A percentile compares a stretch with the other conserved stretches of the same genome.
These are phyloP conservation scores for Rhipidura dahli DNA, from an alignment of 2,113 vertebrate species.

Conservation along the genomic window DNA sequence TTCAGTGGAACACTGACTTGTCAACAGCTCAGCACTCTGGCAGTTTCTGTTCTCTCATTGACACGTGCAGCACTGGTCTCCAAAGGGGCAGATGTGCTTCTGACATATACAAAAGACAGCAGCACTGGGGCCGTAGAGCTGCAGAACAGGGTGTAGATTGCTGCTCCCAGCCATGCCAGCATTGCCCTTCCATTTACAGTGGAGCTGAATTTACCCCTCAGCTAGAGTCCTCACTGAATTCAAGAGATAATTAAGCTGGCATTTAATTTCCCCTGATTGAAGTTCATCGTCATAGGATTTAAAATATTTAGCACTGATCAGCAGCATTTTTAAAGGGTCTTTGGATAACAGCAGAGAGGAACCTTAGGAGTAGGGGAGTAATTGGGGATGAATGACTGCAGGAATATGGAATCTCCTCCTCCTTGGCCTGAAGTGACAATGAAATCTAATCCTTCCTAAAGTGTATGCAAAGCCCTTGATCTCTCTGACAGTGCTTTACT, in stretches of 20 bases:
- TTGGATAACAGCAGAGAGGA: background rate
- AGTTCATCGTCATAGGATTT: background rate
- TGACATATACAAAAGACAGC: background rate
- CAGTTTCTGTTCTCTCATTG: background rate
- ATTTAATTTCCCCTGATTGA: background rate
- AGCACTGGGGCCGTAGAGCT: accelerated
- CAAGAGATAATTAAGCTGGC: background rate
- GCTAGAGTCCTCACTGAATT: background rate
- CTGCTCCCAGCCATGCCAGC: background rate
- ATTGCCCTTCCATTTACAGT: background rate
- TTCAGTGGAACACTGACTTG: background rate
- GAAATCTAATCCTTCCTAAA: constrained; percentile 40
- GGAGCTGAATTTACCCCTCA: background rate
- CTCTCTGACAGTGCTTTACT: background rate
- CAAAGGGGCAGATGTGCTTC: background rate
- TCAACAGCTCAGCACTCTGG: background rate
- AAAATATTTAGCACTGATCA: background rate
- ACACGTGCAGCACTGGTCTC: background rate
- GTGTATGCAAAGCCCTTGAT: constrained; percentile 9
- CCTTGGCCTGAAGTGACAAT: constrained; percentile 1
- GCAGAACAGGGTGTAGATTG: background rate
- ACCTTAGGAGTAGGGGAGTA: background rate
- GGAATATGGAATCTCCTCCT: constrained; percentile 22
- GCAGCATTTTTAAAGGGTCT: background rate
- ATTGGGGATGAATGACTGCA: background rate